Conservation (phyloP, 1,140 invertebrate species). For the Bombus balteatus region DNA sequence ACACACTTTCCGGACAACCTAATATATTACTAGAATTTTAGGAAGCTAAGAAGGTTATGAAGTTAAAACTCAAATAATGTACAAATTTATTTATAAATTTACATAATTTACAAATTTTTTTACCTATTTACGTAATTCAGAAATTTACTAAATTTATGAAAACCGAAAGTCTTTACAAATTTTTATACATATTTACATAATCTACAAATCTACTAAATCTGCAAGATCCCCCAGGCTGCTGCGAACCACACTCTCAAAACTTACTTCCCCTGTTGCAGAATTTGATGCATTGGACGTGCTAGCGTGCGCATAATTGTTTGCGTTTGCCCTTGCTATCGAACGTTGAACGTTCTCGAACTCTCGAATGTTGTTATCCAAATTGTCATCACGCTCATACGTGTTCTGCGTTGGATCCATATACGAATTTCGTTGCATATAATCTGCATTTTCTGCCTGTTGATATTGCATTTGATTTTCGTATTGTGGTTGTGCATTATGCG, state of each 20-base stretch:
- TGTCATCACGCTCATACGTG: rapidly evolving
- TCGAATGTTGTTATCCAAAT: too few relatives aligned
- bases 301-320: rapidly evolving
- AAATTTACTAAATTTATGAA: too few relatives aligned
- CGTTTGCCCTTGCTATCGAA: rapidly evolving
- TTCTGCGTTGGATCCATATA: rapidly evolving
- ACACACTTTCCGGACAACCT: too few relatives aligned
- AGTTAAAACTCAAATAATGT: too few relatives aligned
- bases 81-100: too few relatives aligned
- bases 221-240: rapidly evolving
- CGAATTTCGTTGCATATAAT: rapidly evolving
- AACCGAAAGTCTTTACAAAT: rapidly evolving
- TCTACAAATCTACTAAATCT: rapidly evolving
- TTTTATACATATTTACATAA: rapidly evolving
- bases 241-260: rapidly evolving
- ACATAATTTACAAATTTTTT: rapidly evolving
- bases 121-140: rapidly evolving
- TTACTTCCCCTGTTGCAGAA: rapidly evolving
- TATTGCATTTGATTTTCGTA: rapidly evolving
- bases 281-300: rapidly evolving
- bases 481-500: too few relatives aligned
- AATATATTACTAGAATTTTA: too few relatives aligned
- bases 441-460: rapidly evolving
- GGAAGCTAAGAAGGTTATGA: rapidly evolving
- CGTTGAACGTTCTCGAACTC: too few relatives aligned